Percentiles rank a stretch among this genome's conserved stretches.
phyloP scores from a whole-genome alignment of 2,888 invertebrate genomes.

The Coelopa pilipes region DNA sequence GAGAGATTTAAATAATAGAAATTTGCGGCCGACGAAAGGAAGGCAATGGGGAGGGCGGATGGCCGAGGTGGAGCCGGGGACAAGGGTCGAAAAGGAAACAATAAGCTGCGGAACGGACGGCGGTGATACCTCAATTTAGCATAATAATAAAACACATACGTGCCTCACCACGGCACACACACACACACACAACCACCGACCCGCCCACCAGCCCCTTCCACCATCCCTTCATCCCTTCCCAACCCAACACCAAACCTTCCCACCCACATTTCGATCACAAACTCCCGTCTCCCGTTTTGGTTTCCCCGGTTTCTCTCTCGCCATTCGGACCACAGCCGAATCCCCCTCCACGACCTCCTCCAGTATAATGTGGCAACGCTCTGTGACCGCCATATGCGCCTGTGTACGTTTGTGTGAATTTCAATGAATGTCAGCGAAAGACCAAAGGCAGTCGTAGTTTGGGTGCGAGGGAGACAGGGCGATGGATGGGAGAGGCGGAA shows the following conservation, averaged over 20 bases:
- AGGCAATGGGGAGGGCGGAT: not conserved
- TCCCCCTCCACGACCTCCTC: not conserved
- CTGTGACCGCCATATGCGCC: not conserved
- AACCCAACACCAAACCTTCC: too few relatives aligned
- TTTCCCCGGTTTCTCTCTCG: too few relatives aligned
- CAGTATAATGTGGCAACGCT: constrained; percentile 20
- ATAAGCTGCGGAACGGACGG: not conserved
- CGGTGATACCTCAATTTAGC: constrained; percentile 38
- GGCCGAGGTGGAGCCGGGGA: not conserved
- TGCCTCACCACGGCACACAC: too few relatives aligned
- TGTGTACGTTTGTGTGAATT: not conserved
- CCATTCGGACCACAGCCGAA: not conserved
- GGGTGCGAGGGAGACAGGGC: too few relatives aligned
- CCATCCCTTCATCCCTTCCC: too few relatives aligned
- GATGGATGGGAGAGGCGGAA: not conserved
- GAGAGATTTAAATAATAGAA: constrained; percentile 25
- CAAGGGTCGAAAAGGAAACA: not conserved
- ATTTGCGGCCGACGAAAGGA: not conserved
- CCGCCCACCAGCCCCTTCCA: not conserved
- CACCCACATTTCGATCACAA: too few relatives aligned
- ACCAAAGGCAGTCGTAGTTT: too few relatives aligned
- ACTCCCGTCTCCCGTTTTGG: too few relatives aligned
- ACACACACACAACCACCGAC: not conserved
- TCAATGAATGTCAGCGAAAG: constrained; percentile 13
- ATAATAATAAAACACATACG: constrained; percentile 29